Base-by-base conservation (phyloP, 2,113 vertebrate species). In the Myanophis thanlyinensis region DNA sequence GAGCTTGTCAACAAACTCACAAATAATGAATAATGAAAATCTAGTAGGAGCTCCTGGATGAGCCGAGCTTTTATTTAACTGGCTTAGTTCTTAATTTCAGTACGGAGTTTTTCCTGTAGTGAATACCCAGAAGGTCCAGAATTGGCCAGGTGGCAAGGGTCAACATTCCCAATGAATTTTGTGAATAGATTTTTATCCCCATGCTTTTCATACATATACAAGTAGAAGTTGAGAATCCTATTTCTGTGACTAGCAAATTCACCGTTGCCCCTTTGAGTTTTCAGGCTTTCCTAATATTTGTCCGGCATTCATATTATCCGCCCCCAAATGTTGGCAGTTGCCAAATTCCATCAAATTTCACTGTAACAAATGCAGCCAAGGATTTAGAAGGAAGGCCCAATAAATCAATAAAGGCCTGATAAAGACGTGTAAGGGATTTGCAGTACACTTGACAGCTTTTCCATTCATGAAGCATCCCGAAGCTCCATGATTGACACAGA, bases 401-500 rank as follows among this genome's bases (percentile, higher is more conserved):
- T 54, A 93, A 93, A 89, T 94, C 86, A 89, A 88, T 4, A 56
- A 49, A 23, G 91, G 4, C 2, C 20, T 49, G 93, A 93, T 8
- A 85, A 91, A 94, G 67, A 93, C 1, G 46, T 93, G 47, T 85
- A 59, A 67, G 93, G 93, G 90, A 91, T 91, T 91, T 89, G 87
- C 73, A 49, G 88, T 7, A 62, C 1, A 6, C 94, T 91, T 94
- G 59, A 95, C 93, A 89, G 91, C 67, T 92, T 88, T 97, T 35
- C 56, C 67, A 62, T 7, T 92, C 93, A 40, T 90, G 53, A 1
- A 91, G 9, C 27, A 85, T 80, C 91, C 90, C 59, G 80, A 93
- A 35, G 25, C 18, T 35, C 30, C 87, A 92, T 89, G 8, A 87
- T 91, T 85, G 47, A 25, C 94, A 93, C 48, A 54, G 11, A 49